Conservation (phyloP, 2,888 invertebrate genomes). For the Nesidiocoris tenuis region DNA sequence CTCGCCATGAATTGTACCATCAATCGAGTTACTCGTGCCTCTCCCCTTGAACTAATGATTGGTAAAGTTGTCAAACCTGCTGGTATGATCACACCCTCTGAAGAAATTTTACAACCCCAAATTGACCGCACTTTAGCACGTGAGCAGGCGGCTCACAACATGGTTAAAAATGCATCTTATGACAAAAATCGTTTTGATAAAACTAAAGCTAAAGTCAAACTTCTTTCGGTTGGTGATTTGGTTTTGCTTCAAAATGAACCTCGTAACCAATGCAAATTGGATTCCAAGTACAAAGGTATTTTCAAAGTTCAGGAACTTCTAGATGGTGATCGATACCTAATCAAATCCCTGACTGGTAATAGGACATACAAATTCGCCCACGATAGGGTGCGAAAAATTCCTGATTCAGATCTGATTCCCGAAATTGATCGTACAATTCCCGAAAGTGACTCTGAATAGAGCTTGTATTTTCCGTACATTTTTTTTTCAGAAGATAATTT, state of each 20-base stretch:
- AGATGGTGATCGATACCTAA: slow-evolving; percentile 16
- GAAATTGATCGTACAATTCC: not conserved
- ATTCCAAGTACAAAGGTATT: slow-evolving; percentile 19
- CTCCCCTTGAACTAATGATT: slow-evolving; percentile 27
- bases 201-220: slow-evolving; percentile 40
- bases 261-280: slow-evolving; percentile 36
- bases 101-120: not conserved
- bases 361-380: slow-evolving; percentile 33
- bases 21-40: slow-evolving; percentile 26
- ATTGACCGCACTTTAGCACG: not conserved
- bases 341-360: slow-evolving; percentile 15
- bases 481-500: not conserved
- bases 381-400: slow-evolving; percentile 11
- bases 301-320: slow-evolving; percentile 17
- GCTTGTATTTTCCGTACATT: not conserved
- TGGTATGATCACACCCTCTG: slow-evolving; percentile 9
- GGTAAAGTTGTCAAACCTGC: slow-evolving; percentile 18
- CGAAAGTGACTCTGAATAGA: not conserved
- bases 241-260: slow-evolving; percentile 44
- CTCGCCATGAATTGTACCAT: slow-evolving; percentile 15
- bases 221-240: slow-evolving; percentile 33
- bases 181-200: slow-evolving; percentile 38
- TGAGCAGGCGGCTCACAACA: slow-evolving; percentile 22
- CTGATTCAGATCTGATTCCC: not conserved
- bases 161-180: slow-evolving; percentile 18